A percentile compares a stretch with the other conserved stretches of the same genome.
Conservation (phyloP, 1,140 invertebrate genomes). For the Achatina immaculata region DNA sequence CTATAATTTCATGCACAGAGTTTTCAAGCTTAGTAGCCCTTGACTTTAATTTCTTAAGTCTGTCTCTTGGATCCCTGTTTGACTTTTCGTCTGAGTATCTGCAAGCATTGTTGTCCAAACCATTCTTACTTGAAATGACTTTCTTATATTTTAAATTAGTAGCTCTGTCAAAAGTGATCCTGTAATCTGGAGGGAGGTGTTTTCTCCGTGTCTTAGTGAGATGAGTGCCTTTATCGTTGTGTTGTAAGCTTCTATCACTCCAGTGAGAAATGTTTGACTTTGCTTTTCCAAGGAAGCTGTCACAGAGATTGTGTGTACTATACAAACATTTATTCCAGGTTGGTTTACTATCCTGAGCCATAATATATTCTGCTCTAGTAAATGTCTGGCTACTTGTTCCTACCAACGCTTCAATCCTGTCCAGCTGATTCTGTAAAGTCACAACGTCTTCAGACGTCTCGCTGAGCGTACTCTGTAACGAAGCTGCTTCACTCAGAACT, state of each 20-base stretch:
- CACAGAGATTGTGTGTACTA: not conserved
- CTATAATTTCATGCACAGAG: conserved; percentile 60
- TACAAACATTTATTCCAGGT: not conserved
- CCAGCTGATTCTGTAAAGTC: conserved; percentile 2
- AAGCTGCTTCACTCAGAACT: not conserved
- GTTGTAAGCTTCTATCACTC: no score
- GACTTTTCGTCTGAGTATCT: conserved; percentile 38
- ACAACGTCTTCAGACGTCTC: not conserved
- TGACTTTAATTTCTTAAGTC: conserved; percentile 53
- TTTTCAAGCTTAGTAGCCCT: conserved; percentile 62
- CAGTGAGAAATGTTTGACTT: not conserved
- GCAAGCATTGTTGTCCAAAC: not conserved
- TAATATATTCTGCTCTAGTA: conserved; percentile 23
- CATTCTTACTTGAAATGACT: conserved; percentile 16
- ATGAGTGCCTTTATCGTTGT: no score
- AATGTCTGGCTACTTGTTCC: not conserved
- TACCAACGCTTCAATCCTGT: conserved; percentile 1
- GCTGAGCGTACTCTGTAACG: not conserved
- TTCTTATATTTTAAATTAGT: no score
- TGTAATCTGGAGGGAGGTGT: no score
- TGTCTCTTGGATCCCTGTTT: conserved; percentile 55
- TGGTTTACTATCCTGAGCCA: not conserved
- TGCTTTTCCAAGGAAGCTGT: not conserved
- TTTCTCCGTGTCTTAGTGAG: no score
- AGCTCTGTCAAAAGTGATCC: no score